Conservation (phyloP, 2,113 vertebrate species). For the Brachypteracias leptosomus region DNA sequence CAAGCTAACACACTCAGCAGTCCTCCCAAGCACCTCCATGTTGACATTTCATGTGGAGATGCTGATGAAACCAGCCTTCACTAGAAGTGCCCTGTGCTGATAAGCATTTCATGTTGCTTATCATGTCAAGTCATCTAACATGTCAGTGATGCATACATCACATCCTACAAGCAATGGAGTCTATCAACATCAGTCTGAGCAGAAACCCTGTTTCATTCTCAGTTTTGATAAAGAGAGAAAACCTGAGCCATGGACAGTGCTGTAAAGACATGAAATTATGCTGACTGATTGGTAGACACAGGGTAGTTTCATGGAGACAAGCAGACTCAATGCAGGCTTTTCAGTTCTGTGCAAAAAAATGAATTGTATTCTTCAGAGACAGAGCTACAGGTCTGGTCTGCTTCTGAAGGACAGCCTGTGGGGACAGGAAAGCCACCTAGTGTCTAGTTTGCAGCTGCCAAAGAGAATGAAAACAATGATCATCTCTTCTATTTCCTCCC, state of each 20-base stretch:
- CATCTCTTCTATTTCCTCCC: neutral
- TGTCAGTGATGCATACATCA: neutral
- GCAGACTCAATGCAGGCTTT: neutral
- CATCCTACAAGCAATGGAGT: neutral
- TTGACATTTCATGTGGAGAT: neutral
- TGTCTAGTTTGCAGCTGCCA: neutral
- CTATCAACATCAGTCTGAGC: neutral
- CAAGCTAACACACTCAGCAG: neutral
- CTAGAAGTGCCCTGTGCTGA: neutral
- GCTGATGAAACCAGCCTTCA: neutral
- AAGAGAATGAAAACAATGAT: neutral
- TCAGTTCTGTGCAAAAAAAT: neutral
- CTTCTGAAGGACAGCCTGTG: neutral
- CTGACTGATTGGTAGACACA: neutral
- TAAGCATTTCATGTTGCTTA: neutral
- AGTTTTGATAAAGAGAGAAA: neutral
- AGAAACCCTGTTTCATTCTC: neutral
- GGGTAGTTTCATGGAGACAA: neutral
- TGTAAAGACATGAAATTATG: neutral
- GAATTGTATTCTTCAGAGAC: neutral
- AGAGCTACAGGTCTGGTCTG: neutral
- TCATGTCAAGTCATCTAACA: neutral
- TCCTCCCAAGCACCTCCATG: neutral
- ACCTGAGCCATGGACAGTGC: neutral
- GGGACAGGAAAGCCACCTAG: neutral